These are phyloP conservation scores for Odontothrips loti DNA, from an alignment of 2,888 invertebrate species.

Conservation along the genomic window DNA sequence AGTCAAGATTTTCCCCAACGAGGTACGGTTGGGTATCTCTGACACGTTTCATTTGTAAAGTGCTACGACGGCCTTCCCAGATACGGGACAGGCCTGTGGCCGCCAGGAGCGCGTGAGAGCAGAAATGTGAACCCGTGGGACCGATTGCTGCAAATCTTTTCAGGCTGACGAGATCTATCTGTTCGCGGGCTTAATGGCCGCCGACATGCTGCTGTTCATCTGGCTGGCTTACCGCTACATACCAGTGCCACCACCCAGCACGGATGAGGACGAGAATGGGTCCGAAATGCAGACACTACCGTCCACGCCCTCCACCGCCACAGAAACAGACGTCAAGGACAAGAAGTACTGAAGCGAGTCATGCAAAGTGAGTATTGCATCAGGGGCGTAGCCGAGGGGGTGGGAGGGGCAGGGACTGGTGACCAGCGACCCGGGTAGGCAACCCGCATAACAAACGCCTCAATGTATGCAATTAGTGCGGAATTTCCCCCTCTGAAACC, in stretches of 20 bases:
- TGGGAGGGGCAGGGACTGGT: too few relatives aligned
- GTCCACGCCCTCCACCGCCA: neutral
- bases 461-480: too few relatives aligned
- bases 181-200: constrained; percentile 62
- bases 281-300: neutral
- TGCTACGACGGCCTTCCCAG: neutral
- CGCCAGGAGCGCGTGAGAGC: too few relatives aligned
- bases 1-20: constrained; percentile 58
- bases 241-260: neutral
- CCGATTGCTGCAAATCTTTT: constrained; percentile 39
- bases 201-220: constrained; percentile 58
- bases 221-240: neutral
- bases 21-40: constrained; percentile 56
- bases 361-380: neutral
- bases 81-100: too few relatives aligned
- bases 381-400: too few relatives aligned
- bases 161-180: constrained; percentile 71
- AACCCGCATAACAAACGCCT: too few relatives aligned
- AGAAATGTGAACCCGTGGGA: too few relatives aligned
- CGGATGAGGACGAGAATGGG: neutral
- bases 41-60: too few relatives aligned
- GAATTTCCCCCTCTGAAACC: too few relatives aligned
- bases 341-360: neutral
- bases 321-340: neutral
- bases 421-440: neutral